These are phyloP conservation scores for Orthonychiurus folsomi DNA, from an alignment of 2,888 invertebrate genomes.

Conservation along the genomic window DNA sequence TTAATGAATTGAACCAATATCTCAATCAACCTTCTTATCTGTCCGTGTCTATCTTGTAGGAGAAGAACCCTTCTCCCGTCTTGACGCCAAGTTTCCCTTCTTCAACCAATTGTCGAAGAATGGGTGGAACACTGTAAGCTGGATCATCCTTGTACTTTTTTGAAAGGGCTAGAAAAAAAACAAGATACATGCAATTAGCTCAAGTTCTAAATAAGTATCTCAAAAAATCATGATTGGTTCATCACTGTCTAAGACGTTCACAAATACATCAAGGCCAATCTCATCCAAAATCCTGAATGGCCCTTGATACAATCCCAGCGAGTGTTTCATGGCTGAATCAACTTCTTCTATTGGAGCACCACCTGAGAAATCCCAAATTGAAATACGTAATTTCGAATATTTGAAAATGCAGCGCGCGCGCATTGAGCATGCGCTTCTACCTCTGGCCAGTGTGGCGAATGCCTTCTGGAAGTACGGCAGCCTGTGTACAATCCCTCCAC, in stretches of 20 bases:
- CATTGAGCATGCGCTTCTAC: no score
- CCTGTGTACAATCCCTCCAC: no score
- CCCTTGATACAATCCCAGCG: constrained; percentile 70
- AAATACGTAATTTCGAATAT: no score
- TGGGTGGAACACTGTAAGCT: not conserved
- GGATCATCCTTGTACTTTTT: not conserved
- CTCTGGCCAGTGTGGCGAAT: no score
- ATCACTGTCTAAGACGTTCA: constrained; percentile 65
- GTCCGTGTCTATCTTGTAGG: no score
- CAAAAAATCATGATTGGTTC: not conserved
- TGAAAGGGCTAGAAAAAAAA: not conserved
- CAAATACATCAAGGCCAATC: constrained; percentile 69
- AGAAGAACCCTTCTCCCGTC: not conserved
- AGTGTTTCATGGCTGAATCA: constrained; percentile 81
- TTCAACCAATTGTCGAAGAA: not conserved
- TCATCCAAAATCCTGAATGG: constrained; percentile 77
- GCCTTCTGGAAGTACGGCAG: no score
- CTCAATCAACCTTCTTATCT: no score
- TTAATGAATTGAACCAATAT: no score
- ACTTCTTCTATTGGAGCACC: constrained; percentile 67
- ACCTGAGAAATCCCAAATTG: no score
- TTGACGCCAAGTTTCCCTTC: not conserved
- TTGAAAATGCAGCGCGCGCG: no score
- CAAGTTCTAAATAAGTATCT: no score
- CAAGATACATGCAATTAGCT: no score